These are phyloP conservation scores for Drosophila paulistorum DNA, from an alignment of 1,140 invertebrate species.

Conservation along the genomic window DNA sequence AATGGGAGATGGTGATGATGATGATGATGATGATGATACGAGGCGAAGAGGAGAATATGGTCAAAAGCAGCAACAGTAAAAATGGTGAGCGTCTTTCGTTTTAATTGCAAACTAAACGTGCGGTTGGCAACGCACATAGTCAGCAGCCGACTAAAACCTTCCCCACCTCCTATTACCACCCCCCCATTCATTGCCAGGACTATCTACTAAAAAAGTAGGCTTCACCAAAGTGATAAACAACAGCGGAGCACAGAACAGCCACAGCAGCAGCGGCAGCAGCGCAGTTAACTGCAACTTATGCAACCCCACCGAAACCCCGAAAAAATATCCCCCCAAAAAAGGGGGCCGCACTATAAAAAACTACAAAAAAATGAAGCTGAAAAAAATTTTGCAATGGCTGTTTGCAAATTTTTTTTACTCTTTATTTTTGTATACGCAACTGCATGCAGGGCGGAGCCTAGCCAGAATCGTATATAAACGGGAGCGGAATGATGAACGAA, in stretches of 20 bases:
- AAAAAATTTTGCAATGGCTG: slow-evolving; percentile 21
- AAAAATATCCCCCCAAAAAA: slow-evolving; percentile 49
- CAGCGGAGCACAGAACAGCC: slow-evolving; percentile 21
- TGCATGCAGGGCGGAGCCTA: slow-evolving; percentile 76
- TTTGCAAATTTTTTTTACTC: slow-evolving; percentile 8
- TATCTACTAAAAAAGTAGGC: slow-evolving; percentile 65
- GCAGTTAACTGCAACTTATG: slow-evolving; percentile 38
- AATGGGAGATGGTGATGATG: slow-evolving; percentile 3
- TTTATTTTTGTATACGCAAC: slow-evolving; percentile 30
- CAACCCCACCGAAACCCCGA: slow-evolving; percentile 70
- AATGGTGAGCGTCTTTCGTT: slow-evolving; percentile 76
- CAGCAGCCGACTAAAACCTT: neutral
- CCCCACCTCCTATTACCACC: neutral
- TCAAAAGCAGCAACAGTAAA: slow-evolving; percentile 49
- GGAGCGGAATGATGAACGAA: neutral
- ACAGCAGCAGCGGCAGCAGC: slow-evolving; percentile 41
- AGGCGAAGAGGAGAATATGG: slow-evolving; percentile 7
- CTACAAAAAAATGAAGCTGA: neutral
- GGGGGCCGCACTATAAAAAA: slow-evolving; percentile 31
- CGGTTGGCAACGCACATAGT: slow-evolving; percentile 68
- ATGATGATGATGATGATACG: slow-evolving; percentile 21
- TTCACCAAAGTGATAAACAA: slow-evolving; percentile 74
- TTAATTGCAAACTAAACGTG: slow-evolving; percentile 81
- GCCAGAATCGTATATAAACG: slow-evolving; percentile 46
- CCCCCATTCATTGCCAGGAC: neutral